Evolutionary conservation across 2,888 invertebrate genomes (phyloP), one percentile per base, ranked within the genome.

Genomic region (Coremacera marginata): DNA sequence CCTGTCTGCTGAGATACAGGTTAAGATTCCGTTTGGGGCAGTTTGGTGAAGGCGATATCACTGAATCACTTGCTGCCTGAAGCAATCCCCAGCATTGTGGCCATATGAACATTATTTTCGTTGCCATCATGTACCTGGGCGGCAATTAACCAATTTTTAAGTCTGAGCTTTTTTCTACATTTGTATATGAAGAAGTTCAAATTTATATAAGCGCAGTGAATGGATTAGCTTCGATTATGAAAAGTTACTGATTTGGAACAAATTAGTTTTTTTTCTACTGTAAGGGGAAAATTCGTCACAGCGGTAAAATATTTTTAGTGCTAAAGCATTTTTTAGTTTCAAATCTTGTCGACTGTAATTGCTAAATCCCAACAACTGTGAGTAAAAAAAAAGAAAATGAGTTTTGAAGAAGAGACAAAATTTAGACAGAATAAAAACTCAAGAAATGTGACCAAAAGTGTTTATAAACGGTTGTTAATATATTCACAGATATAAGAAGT

Each of bases 211-310:
- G 81, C 82, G 81, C 79, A 80, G 81, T 81, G 57, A 86, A 83
- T 82, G 81, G 82, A 85, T 85, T 84, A 82, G 83, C 82, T 85
- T 84, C 84, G 87, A 86, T 85, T 88, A 84, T 87, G 86, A 81
- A 83, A 85, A 84, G 79, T 84, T 82, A 82, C 82, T 87, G 85
- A 86, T 85, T 87, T 83, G 87, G 86, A 87, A 87, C 70, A 44
- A 67, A 67, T 37, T 5, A n/a, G 11, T 67, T 37, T 34, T n/a
- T 75, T 51, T 19, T 27, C 51, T 25, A 16, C 22, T 67, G 37
- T 37, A 19, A 37, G 34, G 9, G 19, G 67, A 19, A 19, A 34
- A 67, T 82, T 81, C 75, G 81, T 78, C 75, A 74, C 73, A 80
- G 82, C 65, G 67, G 75, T 82, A 81, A 81, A 81, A 34, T n/a